Percentiles rank a stretch among this genome's conserved stretches.
These are phyloP conservation scores for Hydrochoerus hydrochaeris DNA, from an alignment of 2,113 vertebrate species.

Conservation along the genomic window DNA sequence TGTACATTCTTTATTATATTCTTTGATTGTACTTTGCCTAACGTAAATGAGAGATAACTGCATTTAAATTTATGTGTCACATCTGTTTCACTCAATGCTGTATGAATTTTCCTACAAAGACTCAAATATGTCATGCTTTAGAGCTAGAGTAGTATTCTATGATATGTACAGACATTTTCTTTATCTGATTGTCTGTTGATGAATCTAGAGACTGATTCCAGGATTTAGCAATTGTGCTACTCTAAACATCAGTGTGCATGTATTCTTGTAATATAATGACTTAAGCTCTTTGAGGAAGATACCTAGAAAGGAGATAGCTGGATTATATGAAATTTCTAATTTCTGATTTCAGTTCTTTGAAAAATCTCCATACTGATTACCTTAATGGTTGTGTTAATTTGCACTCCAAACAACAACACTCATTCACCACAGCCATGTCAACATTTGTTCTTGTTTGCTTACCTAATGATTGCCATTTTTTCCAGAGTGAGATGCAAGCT, in stretches of 20 bases:
- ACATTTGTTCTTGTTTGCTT: background rate
- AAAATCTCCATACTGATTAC: background rate
- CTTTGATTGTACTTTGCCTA: background rate
- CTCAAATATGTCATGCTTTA: background rate
- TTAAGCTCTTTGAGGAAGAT: background rate
- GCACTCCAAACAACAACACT: background rate
- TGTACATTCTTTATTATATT: background rate
- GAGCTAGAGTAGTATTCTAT: background rate
- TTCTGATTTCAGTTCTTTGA: background rate
- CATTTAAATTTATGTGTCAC: background rate
- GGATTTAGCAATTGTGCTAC: background rate
- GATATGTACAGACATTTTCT: background rate
- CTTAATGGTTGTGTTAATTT: background rate
- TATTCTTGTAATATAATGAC: background rate
- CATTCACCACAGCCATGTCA: background rate
- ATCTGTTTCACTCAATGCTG: background rate
- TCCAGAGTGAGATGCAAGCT: background rate
- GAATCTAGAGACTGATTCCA: background rate
- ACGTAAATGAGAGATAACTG: background rate
- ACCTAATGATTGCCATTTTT: background rate
- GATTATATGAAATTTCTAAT: background rate
- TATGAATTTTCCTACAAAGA: background rate
- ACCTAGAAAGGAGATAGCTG: background rate
- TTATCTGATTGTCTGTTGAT: background rate
- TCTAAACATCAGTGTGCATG: background rate